Evolutionary conservation across 2,113 vertebrate genomes (phyloP).

Genomic region (Eublepharis macularius): DNA sequence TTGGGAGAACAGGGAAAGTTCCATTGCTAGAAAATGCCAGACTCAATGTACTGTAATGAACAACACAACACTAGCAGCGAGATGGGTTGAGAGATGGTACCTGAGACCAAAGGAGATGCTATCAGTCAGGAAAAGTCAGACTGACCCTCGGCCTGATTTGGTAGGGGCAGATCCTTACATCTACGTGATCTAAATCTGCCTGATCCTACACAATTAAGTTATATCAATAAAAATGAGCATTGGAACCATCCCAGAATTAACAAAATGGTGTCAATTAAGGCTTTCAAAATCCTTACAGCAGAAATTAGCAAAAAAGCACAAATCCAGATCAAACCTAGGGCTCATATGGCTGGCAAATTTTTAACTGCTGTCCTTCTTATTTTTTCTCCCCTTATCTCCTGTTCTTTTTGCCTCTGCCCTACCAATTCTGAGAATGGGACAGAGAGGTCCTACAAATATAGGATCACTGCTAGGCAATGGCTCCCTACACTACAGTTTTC

Average conservation of each 20-base stretch:
- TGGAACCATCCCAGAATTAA: background rate
- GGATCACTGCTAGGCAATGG: too few relatives aligned
- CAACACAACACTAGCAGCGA: accelerated
- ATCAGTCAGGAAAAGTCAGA: background rate
- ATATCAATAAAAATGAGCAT: constrained; percentile 24
- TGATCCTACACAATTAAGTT: background rate
- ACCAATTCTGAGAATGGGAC: background rate
- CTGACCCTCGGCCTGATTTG: background rate
- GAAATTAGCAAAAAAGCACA: background rate
- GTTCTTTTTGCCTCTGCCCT: background rate
- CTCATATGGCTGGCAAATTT: background rate
- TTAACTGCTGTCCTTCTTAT: background rate
- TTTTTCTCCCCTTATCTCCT: background rate
- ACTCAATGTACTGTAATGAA: constrained; percentile 1
- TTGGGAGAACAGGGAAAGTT: background rate
- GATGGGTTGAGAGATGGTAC: background rate
- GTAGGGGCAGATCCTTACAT: background rate
- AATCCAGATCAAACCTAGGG: background rate
- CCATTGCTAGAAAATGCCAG: accelerated
- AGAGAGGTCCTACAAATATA: background rate
- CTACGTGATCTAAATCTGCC: background rate
- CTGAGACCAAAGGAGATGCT: background rate
- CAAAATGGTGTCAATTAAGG: background rate
- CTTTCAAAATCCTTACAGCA: background rate
- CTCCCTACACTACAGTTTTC: background rate